Conservation (phyloP, 2,888 invertebrate genomes). For the Fragum fragum region DNA sequence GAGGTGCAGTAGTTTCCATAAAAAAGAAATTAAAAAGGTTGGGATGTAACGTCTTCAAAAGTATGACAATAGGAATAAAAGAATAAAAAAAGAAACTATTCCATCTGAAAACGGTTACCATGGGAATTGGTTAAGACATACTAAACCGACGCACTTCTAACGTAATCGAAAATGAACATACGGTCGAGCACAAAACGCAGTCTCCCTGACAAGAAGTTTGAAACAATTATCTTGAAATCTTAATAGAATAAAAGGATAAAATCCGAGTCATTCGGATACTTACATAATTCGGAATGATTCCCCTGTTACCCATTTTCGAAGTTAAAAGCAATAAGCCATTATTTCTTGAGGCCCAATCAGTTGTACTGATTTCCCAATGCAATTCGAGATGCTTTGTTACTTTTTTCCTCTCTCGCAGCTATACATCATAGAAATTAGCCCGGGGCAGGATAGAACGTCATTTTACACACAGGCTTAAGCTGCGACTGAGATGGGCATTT, state of each 20-base stretch:
- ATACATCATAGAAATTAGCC: slow-evolving; percentile 3
- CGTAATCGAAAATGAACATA: slow-evolving; percentile 21
- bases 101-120: neutral
- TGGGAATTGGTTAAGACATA: slow-evolving; percentile 23
- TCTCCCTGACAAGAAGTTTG: slow-evolving; percentile 24
- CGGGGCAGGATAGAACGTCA: neutral
- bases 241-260: slow-evolving; percentile 32
- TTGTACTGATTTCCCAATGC: slow-evolving; percentile 22
- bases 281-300: slow-evolving; percentile 27
- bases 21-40: neutral
- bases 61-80: neutral
- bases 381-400: neutral
- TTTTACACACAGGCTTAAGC: too few relatives aligned
- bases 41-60: neutral
- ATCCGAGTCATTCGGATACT: slow-evolving; percentile 30
- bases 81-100: neutral
- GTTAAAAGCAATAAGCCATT: slow-evolving; percentile 28
- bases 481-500: too few relatives aligned
- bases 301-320: slow-evolving; percentile 15
- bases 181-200: slow-evolving; percentile 18
- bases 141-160: slow-evolving; percentile 1
- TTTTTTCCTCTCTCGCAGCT: neutral
- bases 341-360: slow-evolving; percentile 28
- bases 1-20: neutral
- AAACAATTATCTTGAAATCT: slow-evolving; percentile 29